These are phyloP conservation scores for Spicauda simplicius DNA, from an alignment of 2,888 invertebrate genomes.

Conservation along the genomic window DNA sequence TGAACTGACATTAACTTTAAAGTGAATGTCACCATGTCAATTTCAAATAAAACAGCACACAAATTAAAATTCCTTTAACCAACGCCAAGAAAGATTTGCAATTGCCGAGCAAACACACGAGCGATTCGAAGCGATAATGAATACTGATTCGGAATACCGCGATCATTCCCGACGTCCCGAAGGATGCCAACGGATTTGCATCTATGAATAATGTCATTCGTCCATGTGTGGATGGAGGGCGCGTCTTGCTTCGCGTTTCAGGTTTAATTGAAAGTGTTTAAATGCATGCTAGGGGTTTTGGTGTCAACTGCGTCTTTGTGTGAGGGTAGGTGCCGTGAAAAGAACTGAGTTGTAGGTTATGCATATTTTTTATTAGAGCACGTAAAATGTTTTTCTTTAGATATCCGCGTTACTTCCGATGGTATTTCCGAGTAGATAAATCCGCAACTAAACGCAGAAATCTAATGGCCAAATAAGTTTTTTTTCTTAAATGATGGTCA, in stretches of 20 bases:
- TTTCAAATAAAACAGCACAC: not conserved
- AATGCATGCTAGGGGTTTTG: constrained; percentile 5
- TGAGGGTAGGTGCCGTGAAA: not conserved
- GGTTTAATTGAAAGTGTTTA: constrained; percentile 23
- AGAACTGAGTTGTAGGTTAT: not conserved
- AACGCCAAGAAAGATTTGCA: not conserved
- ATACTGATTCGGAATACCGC: not conserved
- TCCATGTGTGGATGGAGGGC: not conserved
- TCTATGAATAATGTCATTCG: not conserved
- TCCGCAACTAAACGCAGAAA: too few species aligned
- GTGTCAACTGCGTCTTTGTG: constrained; percentile 19
- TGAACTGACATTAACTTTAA: too few species aligned
- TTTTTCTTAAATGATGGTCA: too few species aligned
- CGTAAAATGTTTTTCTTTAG: not conserved
- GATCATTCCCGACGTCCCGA: not conserved
- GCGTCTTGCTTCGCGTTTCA: not conserved
- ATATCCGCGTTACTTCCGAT: too few species aligned
- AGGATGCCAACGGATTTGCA: not conserved
- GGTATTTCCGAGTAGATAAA: too few species aligned
- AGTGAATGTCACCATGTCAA: too few species aligned
- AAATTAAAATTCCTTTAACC: not conserved
- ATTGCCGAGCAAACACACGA: not conserved
- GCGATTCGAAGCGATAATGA: not conserved
- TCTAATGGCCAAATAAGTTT: too few species aligned
- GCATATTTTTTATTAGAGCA: constrained; percentile 7